Base-by-base conservation (phyloP, 2,797 vertebrate genomes). In the Tamandua tetradactyla region DNA sequence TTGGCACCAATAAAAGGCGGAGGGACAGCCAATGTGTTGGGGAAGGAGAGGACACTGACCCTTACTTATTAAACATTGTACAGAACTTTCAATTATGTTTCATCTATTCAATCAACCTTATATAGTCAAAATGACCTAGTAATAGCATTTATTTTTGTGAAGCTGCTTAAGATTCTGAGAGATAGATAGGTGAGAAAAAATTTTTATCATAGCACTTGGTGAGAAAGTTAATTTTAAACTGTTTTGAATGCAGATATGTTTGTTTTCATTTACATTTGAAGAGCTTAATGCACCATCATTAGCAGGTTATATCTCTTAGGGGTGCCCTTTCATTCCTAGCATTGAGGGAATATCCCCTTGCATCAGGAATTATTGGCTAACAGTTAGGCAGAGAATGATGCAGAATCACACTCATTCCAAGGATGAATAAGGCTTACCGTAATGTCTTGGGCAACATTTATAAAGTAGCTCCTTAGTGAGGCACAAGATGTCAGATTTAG, bases 251-350 rank as follows among this genome's bases (percentile, higher is more conserved):
- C 59, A 88, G 86, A 66, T 9, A 25, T 49, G 15, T 95, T 81
- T 95, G 62, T 64, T 96, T 59, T 87, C 64, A 40, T 49, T 93
- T 79, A 27, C 81, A 89, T 57, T 71, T 78, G 87, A 93, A 91
- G 89, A 93, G 35, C 18, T 35, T 84, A 49, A 27, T 3, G 3
- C 69, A n/a, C 72, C 96, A 93, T 87, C 78, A 71, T 57, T 75
- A 89, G 30, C 92, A 69, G 30, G 40, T 79, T 55, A 27, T 17
- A 89, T 7, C 18, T 72, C 44, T 74, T 75, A 71, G 12, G 40
- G 22, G 18, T 37, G 7, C 27, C 0, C 0, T 57, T 94, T 91
- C 17, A 22, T 61, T 96, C 94, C 72, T 94, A 55, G 74, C 40
- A 91, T 44, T 8, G 72, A 96, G 12, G 30, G 18, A 83, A 1